phyloP scores from a whole-genome alignment of 2,888 invertebrate genomes.

The Caenorhabditis angaria region DNA sequence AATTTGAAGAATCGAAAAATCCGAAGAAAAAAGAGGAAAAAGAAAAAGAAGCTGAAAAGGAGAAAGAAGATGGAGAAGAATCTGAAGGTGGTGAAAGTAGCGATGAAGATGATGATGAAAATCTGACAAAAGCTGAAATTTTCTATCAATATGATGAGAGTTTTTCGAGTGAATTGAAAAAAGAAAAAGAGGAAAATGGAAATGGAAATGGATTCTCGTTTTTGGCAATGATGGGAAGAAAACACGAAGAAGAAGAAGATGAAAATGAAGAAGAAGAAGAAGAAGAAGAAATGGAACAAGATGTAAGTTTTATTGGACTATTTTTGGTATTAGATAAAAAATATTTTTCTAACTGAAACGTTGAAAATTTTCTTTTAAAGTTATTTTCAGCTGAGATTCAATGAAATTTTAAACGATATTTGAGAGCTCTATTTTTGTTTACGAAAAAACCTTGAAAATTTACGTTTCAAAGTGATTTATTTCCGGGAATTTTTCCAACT shows the following conservation, averaged over 20 bases:
- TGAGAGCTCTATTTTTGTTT: too few relatives aligned
- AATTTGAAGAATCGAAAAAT: conserved; percentile 31
- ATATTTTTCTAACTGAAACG: too few relatives aligned
- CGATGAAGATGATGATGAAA: conserved; percentile 18
- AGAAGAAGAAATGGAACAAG: conserved; percentile 8
- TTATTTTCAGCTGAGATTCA: too few relatives aligned
- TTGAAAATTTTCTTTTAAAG: too few relatives aligned
- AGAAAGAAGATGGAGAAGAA: conserved; percentile 10
- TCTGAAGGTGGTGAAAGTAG: conserved; percentile 7
- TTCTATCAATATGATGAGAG: conserved; percentile 54
- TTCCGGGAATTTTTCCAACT: too few relatives aligned
- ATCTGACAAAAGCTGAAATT: conserved; percentile 26
- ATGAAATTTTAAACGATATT: too few relatives aligned
- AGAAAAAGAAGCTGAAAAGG: conserved; percentile 14
- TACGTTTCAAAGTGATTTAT: too few relatives aligned
- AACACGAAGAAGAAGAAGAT: conserved; percentile 15
- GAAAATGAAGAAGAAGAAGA: conserved; percentile 12
- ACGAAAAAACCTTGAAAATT: too few relatives aligned
- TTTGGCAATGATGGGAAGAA: conserved; percentile 45
- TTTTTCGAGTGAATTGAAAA: conserved; percentile 52
- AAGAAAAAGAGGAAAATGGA: conserved; percentile 7
- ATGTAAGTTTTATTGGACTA: not conserved
- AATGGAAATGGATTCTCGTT: conserved; percentile 46
- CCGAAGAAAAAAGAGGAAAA: conserved; percentile 12
- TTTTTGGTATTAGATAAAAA: too few relatives aligned